phyloP scores from a whole-genome alignment of 2,797 vertebrate genomes.

The Betta splendens region DNA sequence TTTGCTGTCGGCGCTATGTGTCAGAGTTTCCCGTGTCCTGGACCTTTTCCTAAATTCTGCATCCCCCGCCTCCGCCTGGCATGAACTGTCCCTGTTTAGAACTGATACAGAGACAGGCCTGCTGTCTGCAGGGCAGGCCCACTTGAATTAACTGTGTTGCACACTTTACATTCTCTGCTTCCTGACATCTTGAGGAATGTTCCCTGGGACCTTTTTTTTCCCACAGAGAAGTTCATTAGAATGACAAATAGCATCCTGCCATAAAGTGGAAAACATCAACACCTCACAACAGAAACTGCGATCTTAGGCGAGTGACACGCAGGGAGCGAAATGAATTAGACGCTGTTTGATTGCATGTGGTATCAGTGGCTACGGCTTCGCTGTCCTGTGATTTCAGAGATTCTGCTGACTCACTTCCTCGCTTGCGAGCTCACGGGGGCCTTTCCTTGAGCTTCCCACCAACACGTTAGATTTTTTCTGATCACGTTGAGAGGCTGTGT shows the following conservation, averaged over 20 bases:
- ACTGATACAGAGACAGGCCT: slow-evolving; percentile 67
- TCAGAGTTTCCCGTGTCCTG: slow-evolving; percentile 47
- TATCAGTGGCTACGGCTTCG: slow-evolving; percentile 68
- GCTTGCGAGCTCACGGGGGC: slow-evolving; percentile 39
- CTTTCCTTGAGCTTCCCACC: slow-evolving; percentile 58
- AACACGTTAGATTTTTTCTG: slow-evolving; percentile 69
- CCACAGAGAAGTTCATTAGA: slow-evolving; percentile 85
- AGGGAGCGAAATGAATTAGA: slow-evolving; percentile 81
- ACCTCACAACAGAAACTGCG: slow-evolving; percentile 79
- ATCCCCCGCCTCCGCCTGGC: slow-evolving; percentile 67
- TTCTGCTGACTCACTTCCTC: slow-evolving; percentile 81
- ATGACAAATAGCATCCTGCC: slow-evolving; percentile 84
- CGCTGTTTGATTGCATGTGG: slow-evolving; percentile 79
- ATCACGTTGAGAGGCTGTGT: slow-evolving; percentile 65
- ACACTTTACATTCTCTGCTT: slow-evolving; percentile 77
- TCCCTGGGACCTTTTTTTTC: slow-evolving; percentile 77
- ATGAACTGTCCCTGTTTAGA: slow-evolving; percentile 70
- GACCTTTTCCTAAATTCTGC: slow-evolving; percentile 58
- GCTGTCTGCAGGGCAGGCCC: slow-evolving; percentile 71
- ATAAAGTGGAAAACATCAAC: slow-evolving; percentile 83
- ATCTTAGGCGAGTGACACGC: slow-evolving; percentile 80
- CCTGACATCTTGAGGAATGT: slow-evolving; percentile 84
- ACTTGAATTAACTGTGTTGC: slow-evolving; percentile 78
- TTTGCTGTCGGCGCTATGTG: slow-evolving; percentile 33
- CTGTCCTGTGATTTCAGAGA: slow-evolving; percentile 59